Evolutionary conservation across 2,113 vertebrate genomes (phyloP).

Genomic region (Stictonetta naevosa): DNA sequence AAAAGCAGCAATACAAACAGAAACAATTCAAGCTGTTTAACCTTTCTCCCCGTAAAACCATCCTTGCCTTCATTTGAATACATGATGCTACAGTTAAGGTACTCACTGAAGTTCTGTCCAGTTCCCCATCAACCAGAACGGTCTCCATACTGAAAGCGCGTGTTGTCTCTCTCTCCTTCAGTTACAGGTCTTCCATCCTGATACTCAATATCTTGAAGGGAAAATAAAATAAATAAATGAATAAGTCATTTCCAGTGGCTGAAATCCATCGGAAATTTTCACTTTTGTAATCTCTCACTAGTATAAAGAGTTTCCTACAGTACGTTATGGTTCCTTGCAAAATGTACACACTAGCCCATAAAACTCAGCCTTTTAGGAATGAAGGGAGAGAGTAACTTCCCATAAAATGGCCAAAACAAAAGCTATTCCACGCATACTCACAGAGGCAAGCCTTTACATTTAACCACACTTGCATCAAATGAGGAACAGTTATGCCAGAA

Average conservation of each 20-base stretch:
- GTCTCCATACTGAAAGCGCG: constrained; percentile 77
- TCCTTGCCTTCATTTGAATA: not conserved
- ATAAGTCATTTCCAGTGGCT: not conserved
- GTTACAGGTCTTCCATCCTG: constrained; percentile 73
- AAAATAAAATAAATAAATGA: not conserved
- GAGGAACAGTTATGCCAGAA: not conserved
- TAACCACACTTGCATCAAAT: not conserved
- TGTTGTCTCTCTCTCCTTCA: not conserved
- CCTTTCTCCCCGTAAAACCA: not conserved
- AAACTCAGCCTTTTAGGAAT: not conserved
- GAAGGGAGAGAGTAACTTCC: not conserved
- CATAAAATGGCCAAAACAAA: not conserved
- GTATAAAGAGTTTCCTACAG: accelerated
- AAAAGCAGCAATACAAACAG: not conserved
- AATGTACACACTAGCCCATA: not conserved
- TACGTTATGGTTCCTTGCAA: not conserved
- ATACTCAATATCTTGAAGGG: constrained; percentile 10
- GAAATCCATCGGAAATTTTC: not conserved
- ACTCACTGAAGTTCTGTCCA: constrained; percentile 80
- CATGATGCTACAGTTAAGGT: not conserved
- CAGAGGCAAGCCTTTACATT: not conserved
- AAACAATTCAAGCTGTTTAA: not conserved
- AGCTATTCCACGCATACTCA: not conserved
- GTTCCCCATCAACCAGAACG: constrained; percentile 65
- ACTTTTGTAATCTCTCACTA: not conserved